Base-by-base conservation (phyloP, 1,140 invertebrate genomes). In the Theocolax elegans region DNA sequence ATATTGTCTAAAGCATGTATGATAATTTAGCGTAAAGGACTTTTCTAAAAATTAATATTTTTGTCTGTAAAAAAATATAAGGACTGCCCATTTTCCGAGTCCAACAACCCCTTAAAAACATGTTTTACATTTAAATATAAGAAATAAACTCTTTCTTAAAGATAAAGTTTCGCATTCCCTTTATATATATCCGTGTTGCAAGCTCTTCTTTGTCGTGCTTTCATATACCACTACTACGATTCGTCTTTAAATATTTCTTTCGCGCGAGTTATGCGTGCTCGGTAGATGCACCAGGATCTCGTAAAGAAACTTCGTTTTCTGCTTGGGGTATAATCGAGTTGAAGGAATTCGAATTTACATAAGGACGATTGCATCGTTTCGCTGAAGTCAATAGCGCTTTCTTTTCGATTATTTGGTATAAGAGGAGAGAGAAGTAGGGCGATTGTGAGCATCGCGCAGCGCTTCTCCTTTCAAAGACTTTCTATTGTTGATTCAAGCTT, bases 291-390 rank as follows among this genome's bases (percentile, higher is more conserved):
- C n/a, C n/a, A n/a, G n/a, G n/a, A n/a, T 15, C 15, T 38, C 48
- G 62, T 53, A 40, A 29, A 63, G 44, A 23, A 65, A 51, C 48
- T 65, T 53, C 21, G 4, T 65, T 64, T 64, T 64, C 46, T 40
- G 46, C 63, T 15, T 23, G 13, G 49, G 2, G 38, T 40, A 42
- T 44, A 65, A 54, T 65, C 49, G 63, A 54, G 21, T 40, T 42
- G 49, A 51, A 65, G 49, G 15, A 53, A 17, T 63, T 35, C 60
- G 40, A 63, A 63, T 63, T 64, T 64, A 64, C 46, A 51, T 64
- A 53, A 40, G 31, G 31, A 40, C 29, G 62, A 51, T 53, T 64
- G 29, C 19, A 13, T 49, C 58, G 25, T 46, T 49, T 42, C 10
- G 42, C 4, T 15, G 21, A 27, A 65, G 48, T 65, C 49, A 42